Conservation (phyloP, 92 coral and sea anemone genomes). For the Porites cylindrica region DNA sequence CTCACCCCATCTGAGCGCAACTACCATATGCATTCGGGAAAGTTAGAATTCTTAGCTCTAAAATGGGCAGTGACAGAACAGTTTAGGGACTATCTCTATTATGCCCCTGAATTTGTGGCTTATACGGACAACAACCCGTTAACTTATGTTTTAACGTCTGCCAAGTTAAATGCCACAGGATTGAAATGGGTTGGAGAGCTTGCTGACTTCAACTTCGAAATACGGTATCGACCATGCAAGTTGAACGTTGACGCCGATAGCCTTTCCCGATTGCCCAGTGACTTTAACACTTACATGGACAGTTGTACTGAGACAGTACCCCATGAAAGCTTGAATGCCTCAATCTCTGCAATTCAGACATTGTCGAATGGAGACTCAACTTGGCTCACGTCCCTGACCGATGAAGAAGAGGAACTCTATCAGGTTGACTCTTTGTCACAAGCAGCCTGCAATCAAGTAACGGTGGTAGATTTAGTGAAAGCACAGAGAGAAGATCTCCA, state of each 20-base stretch:
- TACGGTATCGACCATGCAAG: constrained; percentile 55
- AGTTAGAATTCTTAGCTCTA: constrained; percentile 52
- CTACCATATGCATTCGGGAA: constrained; percentile 54
- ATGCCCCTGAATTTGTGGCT: constrained; percentile 37
- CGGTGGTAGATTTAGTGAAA: constrained; percentile 43
- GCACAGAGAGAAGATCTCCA: constrained; percentile 9
- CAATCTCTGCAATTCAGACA: constrained; percentile 23
- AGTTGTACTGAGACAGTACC: constrained; percentile 45
- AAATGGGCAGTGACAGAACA: constrained; percentile 62
- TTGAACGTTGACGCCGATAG: constrained; percentile 61
- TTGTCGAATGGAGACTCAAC: constrained; percentile 46
- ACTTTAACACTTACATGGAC: constrained; percentile 62
- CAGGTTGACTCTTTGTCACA: not conserved
- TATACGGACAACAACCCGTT: constrained; percentile 40
- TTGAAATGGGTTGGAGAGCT: constrained; percentile 50
- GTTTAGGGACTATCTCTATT: constrained; percentile 50
- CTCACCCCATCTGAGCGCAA: constrained; percentile 46
- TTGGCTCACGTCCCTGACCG: constrained; percentile 63
- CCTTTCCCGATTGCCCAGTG: constrained; percentile 51
- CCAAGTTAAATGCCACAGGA: constrained; percentile 45
- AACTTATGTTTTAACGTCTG: constrained; percentile 23
- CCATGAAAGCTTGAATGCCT: constrained; percentile 43
- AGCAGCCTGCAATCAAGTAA: constrained; percentile 18
- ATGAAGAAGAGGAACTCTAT: not conserved
- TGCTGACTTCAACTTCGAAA: constrained; percentile 57